Evolutionary conservation across 1,140 invertebrate species (phyloP).

Genomic region (Bombus consobrinus): DNA sequence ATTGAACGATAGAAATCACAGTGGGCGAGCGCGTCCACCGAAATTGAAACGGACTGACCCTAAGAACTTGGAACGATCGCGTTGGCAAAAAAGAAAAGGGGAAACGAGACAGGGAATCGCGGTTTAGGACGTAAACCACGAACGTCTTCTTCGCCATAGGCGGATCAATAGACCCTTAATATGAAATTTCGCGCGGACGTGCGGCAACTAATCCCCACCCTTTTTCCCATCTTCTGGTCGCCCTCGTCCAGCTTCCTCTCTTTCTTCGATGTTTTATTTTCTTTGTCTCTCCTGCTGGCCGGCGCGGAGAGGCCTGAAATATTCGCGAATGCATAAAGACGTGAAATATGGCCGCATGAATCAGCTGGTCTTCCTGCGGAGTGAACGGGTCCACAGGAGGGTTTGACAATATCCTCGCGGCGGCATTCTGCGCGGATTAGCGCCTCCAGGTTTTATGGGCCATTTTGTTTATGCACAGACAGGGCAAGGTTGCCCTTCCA

Average conservation of each 20-base stretch:
- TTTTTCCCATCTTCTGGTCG: conserved; percentile 20
- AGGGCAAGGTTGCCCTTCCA: conserved; percentile 71
- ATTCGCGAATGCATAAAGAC: conserved; percentile 75
- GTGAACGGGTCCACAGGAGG: conserved; percentile 70
- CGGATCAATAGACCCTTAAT: conserved; percentile 61
- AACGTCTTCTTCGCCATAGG: conserved; percentile 52
- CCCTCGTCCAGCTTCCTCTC: conserved; percentile 11
- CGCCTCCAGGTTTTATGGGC: conserved; percentile 76
- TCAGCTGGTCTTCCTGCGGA: conserved; percentile 73
- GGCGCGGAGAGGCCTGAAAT: conserved; percentile 66
- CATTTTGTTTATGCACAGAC: conserved; percentile 78
- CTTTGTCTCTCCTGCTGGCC: conserved; percentile 23
- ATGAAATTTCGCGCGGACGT: conserved; percentile 62
- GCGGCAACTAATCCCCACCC: conserved; percentile 20
- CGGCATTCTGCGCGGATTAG: conserved; percentile 78
- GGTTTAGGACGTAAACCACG: conserved; percentile 47
- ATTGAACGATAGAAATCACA: neutral
- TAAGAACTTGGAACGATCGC: neutral
- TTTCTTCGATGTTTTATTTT: neutral
- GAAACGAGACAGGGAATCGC: neutral
- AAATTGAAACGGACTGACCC: conserved; percentile 5
- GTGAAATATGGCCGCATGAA: conserved; percentile 78
- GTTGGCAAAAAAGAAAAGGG: neutral
- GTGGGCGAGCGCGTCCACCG: neutral
- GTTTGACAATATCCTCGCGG: conserved; percentile 77